Conservation (phyloP, 2,888 invertebrate genomes). For the Leptinotarsa juncta region DNA sequence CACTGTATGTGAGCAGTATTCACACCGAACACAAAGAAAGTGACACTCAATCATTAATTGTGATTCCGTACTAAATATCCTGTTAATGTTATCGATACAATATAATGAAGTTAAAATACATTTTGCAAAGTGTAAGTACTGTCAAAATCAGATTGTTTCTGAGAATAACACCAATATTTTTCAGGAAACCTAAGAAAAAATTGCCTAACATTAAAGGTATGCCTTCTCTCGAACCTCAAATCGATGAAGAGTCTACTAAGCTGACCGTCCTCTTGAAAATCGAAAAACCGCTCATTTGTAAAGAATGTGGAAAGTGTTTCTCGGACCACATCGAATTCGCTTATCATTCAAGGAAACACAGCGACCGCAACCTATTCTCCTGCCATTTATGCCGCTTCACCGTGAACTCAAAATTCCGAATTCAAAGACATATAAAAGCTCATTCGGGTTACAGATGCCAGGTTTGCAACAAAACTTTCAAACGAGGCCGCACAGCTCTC, state of each 20-base stretch:
- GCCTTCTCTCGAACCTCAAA: slow-evolving; percentile 28
- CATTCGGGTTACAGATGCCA: slow-evolving; percentile 62
- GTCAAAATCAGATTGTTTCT: neutral
- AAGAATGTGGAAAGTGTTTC: slow-evolving; percentile 68
- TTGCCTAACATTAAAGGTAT: slow-evolving; percentile 36
- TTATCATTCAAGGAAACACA: slow-evolving; percentile 56
- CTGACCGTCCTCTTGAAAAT: slow-evolving; percentile 44
- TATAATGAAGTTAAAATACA: too few species aligned
- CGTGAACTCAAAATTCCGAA: slow-evolving; percentile 57
- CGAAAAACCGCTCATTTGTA: slow-evolving; percentile 66
- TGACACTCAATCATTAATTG: too few species aligned
- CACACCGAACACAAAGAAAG: too few species aligned
- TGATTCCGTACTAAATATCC: too few species aligned
- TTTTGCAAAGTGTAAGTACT: neutral
- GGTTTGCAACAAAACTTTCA: slow-evolving; percentile 57
- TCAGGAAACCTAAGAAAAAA: slow-evolving; percentile 22
- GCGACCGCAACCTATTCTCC: slow-evolving; percentile 51
- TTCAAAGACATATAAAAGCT: slow-evolving; percentile 62
- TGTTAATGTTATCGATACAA: too few species aligned
- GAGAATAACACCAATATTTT: slow-evolving; percentile 9
- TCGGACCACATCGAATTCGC: slow-evolving; percentile 58
- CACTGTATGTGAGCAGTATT: too few species aligned
- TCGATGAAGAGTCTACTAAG: slow-evolving; percentile 37
- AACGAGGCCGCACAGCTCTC: slow-evolving; percentile 54
- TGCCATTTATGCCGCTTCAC: slow-evolving; percentile 59